Evolutionary conservation across 2,113 vertebrate species (phyloP).

Genomic region (Puma concolor): DNA sequence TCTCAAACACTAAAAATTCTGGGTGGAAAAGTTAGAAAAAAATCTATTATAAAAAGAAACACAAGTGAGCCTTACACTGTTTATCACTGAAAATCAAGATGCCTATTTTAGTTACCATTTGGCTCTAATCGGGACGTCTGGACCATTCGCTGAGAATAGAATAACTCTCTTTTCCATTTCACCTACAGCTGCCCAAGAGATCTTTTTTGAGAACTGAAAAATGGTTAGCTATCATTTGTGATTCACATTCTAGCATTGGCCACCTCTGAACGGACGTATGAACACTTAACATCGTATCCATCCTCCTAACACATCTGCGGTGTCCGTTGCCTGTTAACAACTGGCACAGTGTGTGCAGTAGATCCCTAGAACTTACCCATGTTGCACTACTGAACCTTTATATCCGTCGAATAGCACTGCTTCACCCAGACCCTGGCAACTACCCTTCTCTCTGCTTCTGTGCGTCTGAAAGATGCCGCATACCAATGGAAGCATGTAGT

Average conservation of each 20-base stretch:
- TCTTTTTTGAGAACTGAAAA: conserved; percentile 41
- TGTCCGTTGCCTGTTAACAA: background rate
- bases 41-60: conserved; percentile 10
- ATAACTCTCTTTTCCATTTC: conserved; percentile 31
- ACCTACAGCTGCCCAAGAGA: background rate
- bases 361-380: background rate
- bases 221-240: background rate
- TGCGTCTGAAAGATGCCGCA: background rate
- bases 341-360: too few relatives aligned
- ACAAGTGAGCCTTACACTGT: background rate
- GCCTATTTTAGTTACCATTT: conserved; percentile 44
- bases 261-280: background rate
- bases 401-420: background rate
- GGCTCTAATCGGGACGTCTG: background rate
- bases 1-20: conserved; percentile 35
- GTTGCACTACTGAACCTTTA: background rate
- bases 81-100: conserved; percentile 38
- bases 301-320: background rate
- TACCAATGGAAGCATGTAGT: background rate
- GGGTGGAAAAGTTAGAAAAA: conserved; percentile 21
- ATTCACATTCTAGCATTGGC: background rate
- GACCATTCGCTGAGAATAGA: background rate
- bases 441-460: background rate
- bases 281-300: background rate
- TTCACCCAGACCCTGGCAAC: background rate